Base-by-base conservation (phyloP, 1,140 invertebrate species). In the Drosophila yakuba region DNA sequence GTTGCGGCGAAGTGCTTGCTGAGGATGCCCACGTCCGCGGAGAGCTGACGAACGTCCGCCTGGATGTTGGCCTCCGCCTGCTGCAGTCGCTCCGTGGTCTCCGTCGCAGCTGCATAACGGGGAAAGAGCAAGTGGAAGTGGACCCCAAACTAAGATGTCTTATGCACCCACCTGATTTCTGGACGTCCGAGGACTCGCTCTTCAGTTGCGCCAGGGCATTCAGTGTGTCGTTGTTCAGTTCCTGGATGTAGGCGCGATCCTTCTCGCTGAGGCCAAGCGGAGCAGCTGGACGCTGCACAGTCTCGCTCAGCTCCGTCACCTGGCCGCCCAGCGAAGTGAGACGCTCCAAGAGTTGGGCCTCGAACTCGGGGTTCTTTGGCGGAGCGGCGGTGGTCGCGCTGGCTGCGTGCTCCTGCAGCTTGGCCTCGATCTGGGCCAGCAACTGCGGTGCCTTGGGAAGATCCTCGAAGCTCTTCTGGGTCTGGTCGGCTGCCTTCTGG, bases 1-100 rank as follows among this genome's bases (percentile, higher is more conserved):
- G 95, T 93, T 68, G 94, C 93, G 14, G 91, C 92, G 63, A 94
- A 94, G 44, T 95, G 93, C 44, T 91, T 74, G 8, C 82, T 73
- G 0, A 92, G 69, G 6, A 41, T 4, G 1, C 20, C 23, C 23
- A 89, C 47, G 44, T 93, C 94, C 8, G 91, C 92, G 36, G 93
- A 92, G n/a, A 95, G 90, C 54, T 94, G 93, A 35, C 83, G 81
- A 6, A 92, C 74, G 6, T 78, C 78, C 3, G 43, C 67, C 15
- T 84, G 84, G 0, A 92, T 62, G 28, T 88, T 80, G 11, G 80
- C 74, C 66, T 81, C 79, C 2, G 75, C 48, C 36, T 92, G 84
- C 47, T 93, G 93, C 36, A 94, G 81, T 8, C 84, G 91, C 32
- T 93, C 90, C 0, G 92, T 92, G 20, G 92, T 93, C 36, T 92